phyloP scores from a whole-genome alignment of 2,797 vertebrate species.

The Poeciliopsis gracilis region DNA sequence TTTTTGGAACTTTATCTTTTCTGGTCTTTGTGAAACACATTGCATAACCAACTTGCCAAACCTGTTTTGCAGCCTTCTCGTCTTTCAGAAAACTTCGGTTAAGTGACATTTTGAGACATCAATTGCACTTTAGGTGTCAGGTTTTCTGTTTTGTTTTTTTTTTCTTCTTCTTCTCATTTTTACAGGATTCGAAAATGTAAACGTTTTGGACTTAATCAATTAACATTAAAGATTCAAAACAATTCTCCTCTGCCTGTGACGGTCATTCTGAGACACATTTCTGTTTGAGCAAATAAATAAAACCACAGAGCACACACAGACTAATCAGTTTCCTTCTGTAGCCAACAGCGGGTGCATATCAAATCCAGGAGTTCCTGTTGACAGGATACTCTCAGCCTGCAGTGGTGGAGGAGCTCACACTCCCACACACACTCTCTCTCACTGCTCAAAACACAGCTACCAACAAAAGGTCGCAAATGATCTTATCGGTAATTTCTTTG shows the following conservation, averaged over 20 bases:
- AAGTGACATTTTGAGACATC: slow-evolving; percentile 16
- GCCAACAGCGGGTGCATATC: slow-evolving; percentile 64
- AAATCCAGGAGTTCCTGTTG: slow-evolving; percentile 82
- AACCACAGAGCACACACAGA: slow-evolving; percentile 40
- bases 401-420: slow-evolving; percentile 58
- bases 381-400: slow-evolving; percentile 73
- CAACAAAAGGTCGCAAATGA: slow-evolving; percentile 35
- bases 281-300: slow-evolving; percentile 37
- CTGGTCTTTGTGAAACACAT: slow-evolving; percentile 12
- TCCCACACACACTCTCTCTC: slow-evolving; percentile 42
- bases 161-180: not conserved
- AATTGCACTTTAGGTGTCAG: not conserved
- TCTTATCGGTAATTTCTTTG: slow-evolving; percentile 25
- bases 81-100: slow-evolving; percentile 1
- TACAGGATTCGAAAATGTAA: not conserved
- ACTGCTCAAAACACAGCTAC: slow-evolving; percentile 1
- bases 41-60: slow-evolving; percentile 48
- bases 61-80: slow-evolving; percentile 54
- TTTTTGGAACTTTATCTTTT: slow-evolving; percentile 15
- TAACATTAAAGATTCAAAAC: not conserved
- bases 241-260: not conserved
- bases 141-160: not conserved
- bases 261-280: slow-evolving; percentile 37
- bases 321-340: slow-evolving; percentile 71
- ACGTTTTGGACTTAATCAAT: not conserved